Conservation (phyloP, 2,888 invertebrate genomes). For the Pardosa pseudoannulata region DNA sequence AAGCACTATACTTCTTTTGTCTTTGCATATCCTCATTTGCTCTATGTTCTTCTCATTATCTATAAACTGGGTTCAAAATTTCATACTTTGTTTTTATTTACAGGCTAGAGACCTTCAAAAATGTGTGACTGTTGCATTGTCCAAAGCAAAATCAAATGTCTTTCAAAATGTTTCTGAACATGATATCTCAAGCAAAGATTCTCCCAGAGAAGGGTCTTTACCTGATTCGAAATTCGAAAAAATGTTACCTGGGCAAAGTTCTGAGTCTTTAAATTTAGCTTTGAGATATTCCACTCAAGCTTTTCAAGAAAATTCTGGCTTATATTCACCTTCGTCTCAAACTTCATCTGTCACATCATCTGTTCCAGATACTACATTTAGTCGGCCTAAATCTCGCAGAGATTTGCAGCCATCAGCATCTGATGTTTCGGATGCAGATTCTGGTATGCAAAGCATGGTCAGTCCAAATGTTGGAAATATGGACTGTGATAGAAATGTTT, state of each 20-base stretch:
- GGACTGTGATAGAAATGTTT: conserved; percentile 37
- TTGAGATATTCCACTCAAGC: conserved; percentile 58
- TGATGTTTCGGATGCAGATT: conserved; percentile 68
- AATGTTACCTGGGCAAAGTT: conserved; percentile 31
- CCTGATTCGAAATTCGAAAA: conserved; percentile 59
- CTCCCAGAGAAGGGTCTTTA: conserved; percentile 29
- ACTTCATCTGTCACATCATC: conserved; percentile 63
- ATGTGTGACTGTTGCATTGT: conserved; percentile 45
- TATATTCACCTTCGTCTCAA: conserved; percentile 67
- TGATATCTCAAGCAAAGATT: conserved; percentile 37
- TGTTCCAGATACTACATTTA: conserved; percentile 54
- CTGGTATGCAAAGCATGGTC: conserved; percentile 70
- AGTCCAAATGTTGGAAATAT: conserved; percentile 51
- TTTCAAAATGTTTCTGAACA: conserved; percentile 61
- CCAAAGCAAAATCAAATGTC: conserved; percentile 60
- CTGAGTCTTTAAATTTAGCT: conserved; percentile 53
- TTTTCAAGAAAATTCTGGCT: conserved; percentile 66
- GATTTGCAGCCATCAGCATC: conserved; percentile 58
- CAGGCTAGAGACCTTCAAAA: conserved; percentile 65
- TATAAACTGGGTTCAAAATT: no score
- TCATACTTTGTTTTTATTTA: conserved; percentile 15
- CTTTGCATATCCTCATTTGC: no score
- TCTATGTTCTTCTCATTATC: no score
- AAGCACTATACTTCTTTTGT: no score
- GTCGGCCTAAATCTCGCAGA: conserved; percentile 37